These are phyloP conservation scores for Blastobasis lacticolella DNA, from an alignment of 2,888 invertebrate species.

Conservation along the genomic window DNA sequence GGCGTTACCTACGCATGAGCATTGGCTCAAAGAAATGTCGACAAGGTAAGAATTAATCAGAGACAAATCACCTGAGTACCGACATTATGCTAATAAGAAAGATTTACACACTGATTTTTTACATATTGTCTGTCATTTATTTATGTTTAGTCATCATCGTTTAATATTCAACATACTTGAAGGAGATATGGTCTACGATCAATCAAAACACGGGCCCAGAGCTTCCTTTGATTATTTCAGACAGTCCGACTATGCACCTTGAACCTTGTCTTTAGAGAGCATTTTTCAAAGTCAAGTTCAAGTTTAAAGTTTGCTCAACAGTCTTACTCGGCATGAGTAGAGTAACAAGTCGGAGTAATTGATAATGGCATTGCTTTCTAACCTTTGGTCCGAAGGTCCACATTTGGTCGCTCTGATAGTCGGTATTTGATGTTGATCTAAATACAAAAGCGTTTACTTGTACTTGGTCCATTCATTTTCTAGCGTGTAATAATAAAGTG, in stretches of 20 bases:
- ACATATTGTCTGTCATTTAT: constrained; percentile 51
- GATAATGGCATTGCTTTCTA: constrained; percentile 2
- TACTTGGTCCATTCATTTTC: too few relatives aligned
- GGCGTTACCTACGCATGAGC: constrained; percentile 49
- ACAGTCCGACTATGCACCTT: constrained; percentile 12
- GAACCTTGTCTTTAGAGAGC: constrained; percentile 23
- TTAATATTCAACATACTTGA: constrained; percentile 54
- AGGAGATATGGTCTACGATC: constrained; percentile 51
- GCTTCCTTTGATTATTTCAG: too few relatives aligned
- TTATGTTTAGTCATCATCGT: constrained; percentile 60
- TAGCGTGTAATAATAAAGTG: too few relatives aligned
- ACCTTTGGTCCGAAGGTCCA: too few relatives aligned
- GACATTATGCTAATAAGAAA: constrained; percentile 39
- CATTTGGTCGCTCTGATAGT: too few relatives aligned
- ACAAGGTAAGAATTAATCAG: constrained; percentile 53
- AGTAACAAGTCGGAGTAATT: constrained; percentile 3
- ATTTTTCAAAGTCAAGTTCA: constrained; percentile 27
- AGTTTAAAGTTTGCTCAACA: constrained; percentile 21
- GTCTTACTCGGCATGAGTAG: constrained; percentile 10
- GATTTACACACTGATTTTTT: constrained; percentile 28
- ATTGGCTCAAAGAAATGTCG: constrained; percentile 36
- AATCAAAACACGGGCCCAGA: constrained; percentile 35
- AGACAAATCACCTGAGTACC: constrained; percentile 35
- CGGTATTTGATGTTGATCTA: too few relatives aligned
- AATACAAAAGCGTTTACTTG: too few relatives aligned